Percentiles rank a stretch among this genome's conserved stretches.
These are phyloP conservation scores for Cyanocitta stelleri DNA, from an alignment of 2,113 vertebrate species.

Conservation along the genomic window DNA sequence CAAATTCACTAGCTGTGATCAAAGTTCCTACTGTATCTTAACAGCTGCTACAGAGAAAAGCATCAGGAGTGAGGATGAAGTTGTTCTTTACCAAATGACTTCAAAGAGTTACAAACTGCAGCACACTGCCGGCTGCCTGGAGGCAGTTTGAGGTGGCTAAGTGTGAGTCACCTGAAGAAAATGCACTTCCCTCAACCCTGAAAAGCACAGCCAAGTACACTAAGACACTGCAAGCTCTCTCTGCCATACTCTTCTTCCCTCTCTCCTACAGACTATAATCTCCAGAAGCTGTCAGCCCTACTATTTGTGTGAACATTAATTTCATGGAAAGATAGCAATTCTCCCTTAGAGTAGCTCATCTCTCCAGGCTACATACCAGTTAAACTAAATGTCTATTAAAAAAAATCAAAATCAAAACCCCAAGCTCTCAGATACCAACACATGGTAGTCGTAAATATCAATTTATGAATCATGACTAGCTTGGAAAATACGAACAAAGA, in stretches of 20 bases:
- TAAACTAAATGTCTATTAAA: neutral
- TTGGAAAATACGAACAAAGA: constrained; percentile 39
- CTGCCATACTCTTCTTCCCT: neutral
- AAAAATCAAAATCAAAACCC: neutral
- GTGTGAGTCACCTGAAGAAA: neutral
- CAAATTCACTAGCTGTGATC: neutral
- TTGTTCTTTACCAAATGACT: neutral
- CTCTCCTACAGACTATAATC: neutral
- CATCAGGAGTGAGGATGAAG: neutral
- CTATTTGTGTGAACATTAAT: neutral
- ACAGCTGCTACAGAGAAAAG: neutral
- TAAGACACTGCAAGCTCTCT: neutral
- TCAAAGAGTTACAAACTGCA: neutral
- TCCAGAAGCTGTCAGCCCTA: neutral
- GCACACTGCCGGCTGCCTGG: neutral
- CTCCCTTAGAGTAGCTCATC: neutral
- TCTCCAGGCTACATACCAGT: neutral
- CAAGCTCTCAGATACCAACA: neutral
- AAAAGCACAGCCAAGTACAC: neutral
- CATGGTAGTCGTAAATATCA: neutral
- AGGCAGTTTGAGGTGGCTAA: neutral
- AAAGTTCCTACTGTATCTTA: neutral
- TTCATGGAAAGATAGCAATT: neutral
- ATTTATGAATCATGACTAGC: constrained; percentile 31
- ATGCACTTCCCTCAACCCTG: neutral